These are phyloP conservation scores for Calliphora vicina DNA, from an alignment of 1,140 invertebrate genomes.

Conservation along the genomic window DNA sequence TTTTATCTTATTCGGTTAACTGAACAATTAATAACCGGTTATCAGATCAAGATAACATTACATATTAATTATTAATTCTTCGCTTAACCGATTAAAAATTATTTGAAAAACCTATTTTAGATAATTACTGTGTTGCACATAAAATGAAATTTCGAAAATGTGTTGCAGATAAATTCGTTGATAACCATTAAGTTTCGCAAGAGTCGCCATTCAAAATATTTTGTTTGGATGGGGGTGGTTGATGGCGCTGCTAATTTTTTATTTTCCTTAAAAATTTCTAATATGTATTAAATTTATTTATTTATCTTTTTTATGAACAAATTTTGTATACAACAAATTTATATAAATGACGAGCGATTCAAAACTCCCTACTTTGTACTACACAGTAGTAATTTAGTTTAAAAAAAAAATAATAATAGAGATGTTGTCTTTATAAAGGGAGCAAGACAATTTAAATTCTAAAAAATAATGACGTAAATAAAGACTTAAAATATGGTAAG, in stretches of 20 bases:
- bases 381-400: slow-evolving; percentile 27
- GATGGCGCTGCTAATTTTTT: not conserved
- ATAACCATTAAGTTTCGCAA: too few species aligned
- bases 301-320: not conserved
- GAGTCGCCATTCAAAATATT: too few species aligned
- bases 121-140: too few species aligned
- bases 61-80: too few species aligned
- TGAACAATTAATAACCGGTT: too few species aligned
- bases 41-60: too few species aligned
- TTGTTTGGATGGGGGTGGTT: too few species aligned
- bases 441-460: not conserved
- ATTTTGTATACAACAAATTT: not conserved
- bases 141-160: too few species aligned
- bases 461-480: not conserved
- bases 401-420: not conserved
- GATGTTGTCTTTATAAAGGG: not conserved
- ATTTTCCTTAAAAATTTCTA: not conserved
- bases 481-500: not conserved
- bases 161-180: too few species aligned
- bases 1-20: too few species aligned
- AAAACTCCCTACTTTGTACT: slow-evolving; percentile 2
- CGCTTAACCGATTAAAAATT: too few species aligned
- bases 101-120: too few species aligned
- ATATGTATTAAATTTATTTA: not conserved
- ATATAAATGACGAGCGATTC: not conserved